Percentiles rank a stretch among this genome's conserved stretches.
phyloP scores from a whole-genome alignment of 2,888 invertebrate genomes.

The Drosophila rubida region DNA sequence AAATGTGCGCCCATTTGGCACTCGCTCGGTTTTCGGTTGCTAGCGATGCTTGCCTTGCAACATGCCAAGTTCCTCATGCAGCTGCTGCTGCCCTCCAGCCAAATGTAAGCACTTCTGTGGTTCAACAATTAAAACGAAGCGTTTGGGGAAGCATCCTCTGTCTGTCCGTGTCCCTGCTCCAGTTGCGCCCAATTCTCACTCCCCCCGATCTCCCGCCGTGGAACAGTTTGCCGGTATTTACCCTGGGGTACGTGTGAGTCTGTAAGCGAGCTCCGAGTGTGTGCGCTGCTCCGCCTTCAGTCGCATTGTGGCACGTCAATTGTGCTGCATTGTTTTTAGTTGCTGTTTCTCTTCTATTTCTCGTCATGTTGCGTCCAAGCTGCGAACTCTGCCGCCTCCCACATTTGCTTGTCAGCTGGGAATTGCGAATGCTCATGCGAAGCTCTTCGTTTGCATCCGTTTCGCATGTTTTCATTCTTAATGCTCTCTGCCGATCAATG shows the following conservation, averaged over 20 bases:
- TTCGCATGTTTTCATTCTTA: conserved; percentile 42
- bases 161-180: not conserved
- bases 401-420: conserved; percentile 5
- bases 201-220: conserved; percentile 12
- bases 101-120: conserved; percentile 75
- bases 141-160: conserved; percentile 40
- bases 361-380: not conserved
- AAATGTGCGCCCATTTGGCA: conserved; percentile 34
- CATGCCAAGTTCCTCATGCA: conserved; percentile 29
- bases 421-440: conserved; percentile 26
- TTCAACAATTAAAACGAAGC: conserved; percentile 71
- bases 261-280: conserved; percentile 36
- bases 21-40: conserved; percentile 3
- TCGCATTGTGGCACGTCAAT: conserved; percentile 60
- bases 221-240: conserved; percentile 60
- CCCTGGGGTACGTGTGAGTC: conserved; percentile 71
- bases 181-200: not conserved
- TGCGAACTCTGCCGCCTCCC: conserved; percentile 11
- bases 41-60: conserved; percentile 5
- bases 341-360: conserved; percentile 4
- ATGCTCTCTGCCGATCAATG: conserved; percentile 34
- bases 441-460: conserved; percentile 9
- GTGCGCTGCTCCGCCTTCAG: conserved; percentile 43
- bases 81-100: conserved; percentile 38
- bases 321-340: conserved; percentile 57